A percentile compares a stretch with the other conserved stretches of the same genome.
Conservation (phyloP, 2,888 invertebrate genomes). For the Hypomecis punctinalis region DNA sequence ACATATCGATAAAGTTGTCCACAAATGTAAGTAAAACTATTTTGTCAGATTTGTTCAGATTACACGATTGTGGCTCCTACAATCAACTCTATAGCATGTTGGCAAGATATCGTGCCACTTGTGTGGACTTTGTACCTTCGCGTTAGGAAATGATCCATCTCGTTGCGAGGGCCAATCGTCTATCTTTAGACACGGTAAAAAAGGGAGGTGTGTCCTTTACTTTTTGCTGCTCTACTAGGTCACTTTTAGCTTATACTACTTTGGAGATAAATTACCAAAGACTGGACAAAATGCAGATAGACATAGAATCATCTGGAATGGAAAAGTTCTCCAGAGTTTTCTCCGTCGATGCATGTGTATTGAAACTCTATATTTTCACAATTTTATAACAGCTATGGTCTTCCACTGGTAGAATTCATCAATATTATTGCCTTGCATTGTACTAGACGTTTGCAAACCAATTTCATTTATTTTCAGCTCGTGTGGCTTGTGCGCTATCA, state of each 20-base stretch:
- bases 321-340: not conserved
- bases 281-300: no score
- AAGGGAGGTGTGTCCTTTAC: conserved; percentile 38
- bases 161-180: conserved; percentile 19
- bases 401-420: conserved; percentile 3
- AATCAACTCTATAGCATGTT: not conserved
- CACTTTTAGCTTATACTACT: not conserved
- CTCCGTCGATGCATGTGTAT: not conserved
- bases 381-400: conserved; percentile 10
- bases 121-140: conserved; percentile 50
- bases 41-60: not conserved
- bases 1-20: not conserved
- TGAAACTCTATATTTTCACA: conserved; percentile 6
- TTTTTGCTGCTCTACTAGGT: no score
- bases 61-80: conserved; percentile 1
- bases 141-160: conserved; percentile 50
- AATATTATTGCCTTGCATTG: conserved; percentile 23
- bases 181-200: conserved; percentile 23
- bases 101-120: conserved; percentile 12
- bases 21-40: not conserved
- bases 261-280: not conserved
- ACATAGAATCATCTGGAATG: conserved; percentile 1
- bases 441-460: conserved; percentile 18
- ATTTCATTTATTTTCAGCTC: conserved; percentile 22
- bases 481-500: conserved; percentile 16